phyloP scores from a whole-genome alignment of 2,113 vertebrate genomes.

The Danionella cerebrum region DNA sequence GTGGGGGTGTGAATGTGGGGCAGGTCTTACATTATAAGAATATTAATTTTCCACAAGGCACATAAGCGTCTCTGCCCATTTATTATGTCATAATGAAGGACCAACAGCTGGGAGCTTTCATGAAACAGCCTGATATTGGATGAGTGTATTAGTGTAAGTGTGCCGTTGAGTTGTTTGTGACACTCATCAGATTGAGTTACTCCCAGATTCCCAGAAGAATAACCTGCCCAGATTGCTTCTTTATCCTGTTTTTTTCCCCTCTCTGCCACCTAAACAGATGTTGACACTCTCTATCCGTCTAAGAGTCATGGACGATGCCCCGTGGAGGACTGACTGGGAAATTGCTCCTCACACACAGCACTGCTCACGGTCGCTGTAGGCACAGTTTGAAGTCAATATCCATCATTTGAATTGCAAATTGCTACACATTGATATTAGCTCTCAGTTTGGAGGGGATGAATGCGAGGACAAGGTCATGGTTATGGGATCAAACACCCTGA shows the following conservation, averaged over 20 bases:
- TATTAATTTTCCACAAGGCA: constrained; percentile 10
- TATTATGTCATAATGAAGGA: constrained; percentile 11
- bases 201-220: constrained; percentile 10
- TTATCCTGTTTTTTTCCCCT: background rate
- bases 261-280: constrained; percentile 22
- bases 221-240: constrained; percentile 13
- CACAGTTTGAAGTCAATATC: constrained; percentile 22
- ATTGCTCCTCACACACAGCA: background rate
- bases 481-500: constrained; percentile 1
- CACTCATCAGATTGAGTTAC: constrained; percentile 2
- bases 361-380: background rate
- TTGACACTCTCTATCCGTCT: constrained; percentile 18
- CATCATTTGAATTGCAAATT: constrained; percentile 28
- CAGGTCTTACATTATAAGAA: constrained; percentile 4
- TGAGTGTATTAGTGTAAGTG: constrained; percentile 13
- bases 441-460: constrained; percentile 2
- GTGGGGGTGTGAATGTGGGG: background rate
- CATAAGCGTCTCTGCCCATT: background rate
- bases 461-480: background rate
- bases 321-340: constrained; percentile 7
- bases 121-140: background rate
- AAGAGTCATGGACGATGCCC: constrained; percentile 5
- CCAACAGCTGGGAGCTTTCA: constrained; percentile 1
- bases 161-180: background rate
- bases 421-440: background rate